Conservation (phyloP, 2,113 vertebrate genomes). For the Microtus oregoni region DNA sequence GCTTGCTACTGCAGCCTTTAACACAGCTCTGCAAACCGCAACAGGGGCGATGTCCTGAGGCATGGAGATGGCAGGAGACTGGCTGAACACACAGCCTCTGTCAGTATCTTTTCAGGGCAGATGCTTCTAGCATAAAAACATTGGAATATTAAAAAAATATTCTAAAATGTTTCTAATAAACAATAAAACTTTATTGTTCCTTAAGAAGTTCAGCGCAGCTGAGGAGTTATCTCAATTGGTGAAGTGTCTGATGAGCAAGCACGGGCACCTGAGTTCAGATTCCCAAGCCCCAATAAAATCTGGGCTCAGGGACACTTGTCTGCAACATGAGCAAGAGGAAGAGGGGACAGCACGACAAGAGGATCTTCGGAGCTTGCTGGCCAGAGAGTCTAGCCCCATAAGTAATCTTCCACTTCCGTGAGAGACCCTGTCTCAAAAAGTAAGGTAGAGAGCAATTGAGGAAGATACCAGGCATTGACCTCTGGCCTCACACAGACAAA, state of each 20-base stretch:
- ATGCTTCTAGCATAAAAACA: slow-evolving; percentile 21
- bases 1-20: slow-evolving; percentile 15
- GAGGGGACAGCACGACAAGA: rapidly evolving
- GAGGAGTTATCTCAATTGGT: neutral
- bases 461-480: no score
- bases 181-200: neutral
- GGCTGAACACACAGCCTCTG: neutral
- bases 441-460: neutral
- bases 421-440: neutral
- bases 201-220: neutral
- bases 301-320: neutral
- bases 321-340: neutral
- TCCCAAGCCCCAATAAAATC: neutral
- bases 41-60: neutral
- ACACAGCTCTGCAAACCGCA: neutral
- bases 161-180: neutral
- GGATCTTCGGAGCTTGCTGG: neutral
- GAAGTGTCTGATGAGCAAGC: no score
- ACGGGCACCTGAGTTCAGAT: neutral
- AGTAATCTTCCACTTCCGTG: neutral
- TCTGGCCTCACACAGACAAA: neutral
- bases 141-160: slow-evolving; percentile 38
- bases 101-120: neutral
- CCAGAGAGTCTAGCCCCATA: neutral
- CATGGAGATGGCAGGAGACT: neutral